Base-by-base conservation (phyloP, 2,888 invertebrate species). In the Marronus borbonicus region DNA sequence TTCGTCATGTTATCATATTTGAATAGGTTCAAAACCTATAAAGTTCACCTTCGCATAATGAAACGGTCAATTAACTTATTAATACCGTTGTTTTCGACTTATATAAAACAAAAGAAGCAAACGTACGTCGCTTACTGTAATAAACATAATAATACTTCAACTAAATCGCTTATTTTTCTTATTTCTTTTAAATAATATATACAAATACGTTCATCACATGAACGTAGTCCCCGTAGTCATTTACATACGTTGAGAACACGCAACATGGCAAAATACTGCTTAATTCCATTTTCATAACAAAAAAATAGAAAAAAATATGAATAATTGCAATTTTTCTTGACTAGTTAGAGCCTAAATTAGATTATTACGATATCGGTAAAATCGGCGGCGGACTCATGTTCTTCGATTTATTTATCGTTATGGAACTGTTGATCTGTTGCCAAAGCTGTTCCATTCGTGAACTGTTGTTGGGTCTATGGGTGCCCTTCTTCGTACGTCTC, bases 401-500 rank as follows among this genome's bases (percentile, higher is more conserved):
- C 76, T 80, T 81, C 52, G 74, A 75, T 58, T 72, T 24, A 12
- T 74, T 74, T 74, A 58, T 44, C 44, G 44, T 60, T 74, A 74
- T 74, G 12, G 72, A 74, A 3, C 31, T 20, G 58, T 74, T 74
- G 14, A 74, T 74, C 24, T 44, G 20, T 10, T 74, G 44, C 72
- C 55, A 60, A n/a, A 74, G 44, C 14, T 74, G 72, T 36, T 74
- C 60, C 62, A 74, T 60, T 60, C 49, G 60, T 24, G 60, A 60
- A 60, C 10, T 74, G 24, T 39, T 68, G 14, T 31, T 39, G 12
- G 31, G 60, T 24, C 72, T 80, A 17, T 65, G 28, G 24, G 72
- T 78, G 8, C 52, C 78, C 8, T 68, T 68, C 28, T 58, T 69
- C 10, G 75, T 39, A 65, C 83, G 83, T 55, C 81, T 81, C 14